Conservation (phyloP, 2,888 invertebrate species). For the Lochmaea crataegi region DNA sequence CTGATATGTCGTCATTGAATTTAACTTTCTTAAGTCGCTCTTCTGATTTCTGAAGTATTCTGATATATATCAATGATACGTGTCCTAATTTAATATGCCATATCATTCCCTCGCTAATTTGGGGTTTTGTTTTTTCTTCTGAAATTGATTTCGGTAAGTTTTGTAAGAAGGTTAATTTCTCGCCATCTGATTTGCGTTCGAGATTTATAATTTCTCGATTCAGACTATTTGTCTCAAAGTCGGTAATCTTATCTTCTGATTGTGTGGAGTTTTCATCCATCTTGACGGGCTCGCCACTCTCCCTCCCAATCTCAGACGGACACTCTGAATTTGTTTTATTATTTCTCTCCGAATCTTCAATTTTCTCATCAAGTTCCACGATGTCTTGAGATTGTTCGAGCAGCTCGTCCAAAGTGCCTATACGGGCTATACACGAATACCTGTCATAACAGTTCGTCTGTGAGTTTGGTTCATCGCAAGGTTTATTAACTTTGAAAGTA, state of each 20-base stretch:
- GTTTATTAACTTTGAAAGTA: too few species aligned
- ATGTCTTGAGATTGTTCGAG: conserved; percentile 14
- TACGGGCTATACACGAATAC: too few species aligned
- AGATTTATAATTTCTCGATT: neutral
- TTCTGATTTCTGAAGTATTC: neutral
- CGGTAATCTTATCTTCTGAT: neutral
- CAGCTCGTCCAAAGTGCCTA: too few species aligned
- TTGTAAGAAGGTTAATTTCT: neutral
- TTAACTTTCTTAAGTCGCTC: neutral
- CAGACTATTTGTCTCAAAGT: neutral
- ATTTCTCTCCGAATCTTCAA: too few species aligned
- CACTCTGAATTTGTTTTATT: too few species aligned
- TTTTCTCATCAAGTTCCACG: too few species aligned
- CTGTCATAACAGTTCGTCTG: too few species aligned
- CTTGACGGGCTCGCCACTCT: neutral
- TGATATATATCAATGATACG: neutral
- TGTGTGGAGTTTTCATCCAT: neutral
- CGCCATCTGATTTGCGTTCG: neutral
- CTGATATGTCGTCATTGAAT: neutral
- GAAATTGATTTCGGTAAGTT: neutral
- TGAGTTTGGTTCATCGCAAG: too few species aligned
- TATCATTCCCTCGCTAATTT: neutral
- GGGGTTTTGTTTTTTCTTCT: neutral
- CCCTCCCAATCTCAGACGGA: conserved; percentile 14
- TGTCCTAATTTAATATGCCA: neutral